Conservation (phyloP, 2,113 vertebrate species). For the Alethe diademata region DNA sequence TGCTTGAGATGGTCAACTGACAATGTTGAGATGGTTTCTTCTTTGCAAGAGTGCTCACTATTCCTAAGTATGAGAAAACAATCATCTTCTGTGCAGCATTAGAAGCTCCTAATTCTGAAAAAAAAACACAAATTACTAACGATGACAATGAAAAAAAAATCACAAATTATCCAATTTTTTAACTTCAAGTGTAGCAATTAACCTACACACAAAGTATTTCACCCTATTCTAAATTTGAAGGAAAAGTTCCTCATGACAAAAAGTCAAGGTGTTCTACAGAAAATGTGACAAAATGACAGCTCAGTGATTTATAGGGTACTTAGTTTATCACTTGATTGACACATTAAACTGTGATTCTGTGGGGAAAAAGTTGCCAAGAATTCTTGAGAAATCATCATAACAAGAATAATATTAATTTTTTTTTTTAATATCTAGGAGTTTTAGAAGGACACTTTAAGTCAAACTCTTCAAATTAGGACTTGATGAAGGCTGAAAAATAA, state of each 20-base stretch:
- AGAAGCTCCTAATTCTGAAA: background rate
- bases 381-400: background rate
- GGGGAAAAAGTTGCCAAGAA: background rate
- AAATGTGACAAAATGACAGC: slow-evolving; percentile 42
- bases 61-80: background rate
- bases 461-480: background rate
- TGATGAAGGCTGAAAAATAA: background rate
- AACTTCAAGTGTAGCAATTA: background rate
- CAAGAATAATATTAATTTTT: background rate
- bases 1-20: background rate
- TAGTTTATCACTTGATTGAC: slow-evolving; percentile 3
- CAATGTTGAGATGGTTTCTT: background rate
- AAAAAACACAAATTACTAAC: background rate
- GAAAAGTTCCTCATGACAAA: background rate
- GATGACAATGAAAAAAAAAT: background rate
- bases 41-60: background rate
- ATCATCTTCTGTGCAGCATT: background rate
- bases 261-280: background rate
- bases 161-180: background rate
- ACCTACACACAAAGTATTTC: background rate
- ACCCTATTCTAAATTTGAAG: background rate
- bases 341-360: background rate
- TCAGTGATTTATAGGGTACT: slow-evolving; percentile 38
- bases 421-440: background rate
- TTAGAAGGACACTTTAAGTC: background rate